Evolutionary conservation across 2,888 invertebrate species (phyloP).

Genomic region (Maniola hyperantus): DNA sequence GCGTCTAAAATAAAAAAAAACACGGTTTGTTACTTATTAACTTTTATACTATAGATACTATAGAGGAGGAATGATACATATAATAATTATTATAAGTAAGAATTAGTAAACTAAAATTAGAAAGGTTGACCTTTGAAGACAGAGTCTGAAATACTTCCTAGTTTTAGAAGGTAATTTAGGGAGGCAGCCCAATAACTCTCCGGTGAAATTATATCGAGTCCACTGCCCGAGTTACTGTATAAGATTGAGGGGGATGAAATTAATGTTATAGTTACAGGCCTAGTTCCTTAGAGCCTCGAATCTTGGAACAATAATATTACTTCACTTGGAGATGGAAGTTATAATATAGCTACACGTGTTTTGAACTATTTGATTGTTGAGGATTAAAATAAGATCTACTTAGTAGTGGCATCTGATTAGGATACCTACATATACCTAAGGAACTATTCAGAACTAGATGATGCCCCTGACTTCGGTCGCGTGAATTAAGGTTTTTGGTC

Average conservation of each 20-base stretch:
- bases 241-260: conserved; percentile 22
- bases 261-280: conserved; percentile 24
- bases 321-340: conserved; percentile 17
- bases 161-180: conserved; percentile 7
- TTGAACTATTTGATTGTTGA: conserved; percentile 6
- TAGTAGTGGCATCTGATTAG: too few species aligned
- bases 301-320: conserved; percentile 24
- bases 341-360: background rate
- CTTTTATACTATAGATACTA: too few species aligned
- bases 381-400: background rate
- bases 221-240: background rate
- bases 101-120: too few species aligned
- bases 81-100: too few species aligned
- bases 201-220: conserved; percentile 18
- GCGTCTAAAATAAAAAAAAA: too few species aligned
- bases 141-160: background rate
- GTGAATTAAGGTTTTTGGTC: too few species aligned
- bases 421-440: too few species aligned
- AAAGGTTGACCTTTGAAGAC: background rate
- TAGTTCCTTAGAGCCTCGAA: conserved; percentile 15
- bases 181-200: conserved; percentile 17
- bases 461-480: too few species aligned
- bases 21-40: too few species aligned
- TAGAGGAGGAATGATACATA: background rate
- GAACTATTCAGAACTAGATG: too few species aligned